phyloP scores from a whole-genome alignment of 2,797 vertebrate genomes.

The Epinephelus coioides region DNA sequence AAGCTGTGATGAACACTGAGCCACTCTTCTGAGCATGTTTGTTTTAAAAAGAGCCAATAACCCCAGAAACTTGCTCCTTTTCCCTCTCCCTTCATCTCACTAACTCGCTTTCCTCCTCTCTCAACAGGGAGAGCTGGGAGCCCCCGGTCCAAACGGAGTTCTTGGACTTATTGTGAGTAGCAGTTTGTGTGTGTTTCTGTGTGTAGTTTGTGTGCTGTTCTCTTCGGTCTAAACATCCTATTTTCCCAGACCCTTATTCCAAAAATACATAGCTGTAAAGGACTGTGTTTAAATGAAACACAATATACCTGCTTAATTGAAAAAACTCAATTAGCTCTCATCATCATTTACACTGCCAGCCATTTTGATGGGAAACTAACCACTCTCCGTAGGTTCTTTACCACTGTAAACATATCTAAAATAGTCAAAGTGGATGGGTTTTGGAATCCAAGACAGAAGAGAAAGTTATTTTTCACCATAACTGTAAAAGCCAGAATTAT shows the following conservation, averaged over 20 bases:
- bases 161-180: conserved; percentile 96
- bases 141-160: conserved; percentile 95
- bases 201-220: conserved; percentile 2
- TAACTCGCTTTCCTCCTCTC: conserved; percentile 73
- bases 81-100: conserved; percentile 70
- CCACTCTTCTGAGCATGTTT: conserved; percentile 83
- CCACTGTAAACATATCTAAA: conserved; percentile 36
- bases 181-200: conserved; percentile 34
- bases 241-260: conserved; percentile 27
- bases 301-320: conserved; percentile 36
- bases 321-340: conserved; percentile 32
- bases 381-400: conserved; percentile 2
- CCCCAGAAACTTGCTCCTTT: conserved; percentile 75
- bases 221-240: conserved; percentile 1
- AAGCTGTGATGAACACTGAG: conserved; percentile 80
- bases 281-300: conserved; percentile 47
- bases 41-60: conserved; percentile 81
- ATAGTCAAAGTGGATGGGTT: conserved; percentile 13
- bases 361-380: conserved; percentile 34
- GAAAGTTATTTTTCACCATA: conserved; percentile 14
- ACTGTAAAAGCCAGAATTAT: conserved; percentile 10
- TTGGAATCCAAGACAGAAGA: conserved; percentile 1
- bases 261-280: conserved; percentile 29
- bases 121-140: conserved; percentile 93
- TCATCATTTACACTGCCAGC: conserved; percentile 31